Percentiles rank a stretch among this genome's conserved stretches.
These are phyloP conservation scores for Gymnoscelis rufifasciata DNA, from an alignment of 2,888 invertebrate genomes.

Conservation along the genomic window DNA sequence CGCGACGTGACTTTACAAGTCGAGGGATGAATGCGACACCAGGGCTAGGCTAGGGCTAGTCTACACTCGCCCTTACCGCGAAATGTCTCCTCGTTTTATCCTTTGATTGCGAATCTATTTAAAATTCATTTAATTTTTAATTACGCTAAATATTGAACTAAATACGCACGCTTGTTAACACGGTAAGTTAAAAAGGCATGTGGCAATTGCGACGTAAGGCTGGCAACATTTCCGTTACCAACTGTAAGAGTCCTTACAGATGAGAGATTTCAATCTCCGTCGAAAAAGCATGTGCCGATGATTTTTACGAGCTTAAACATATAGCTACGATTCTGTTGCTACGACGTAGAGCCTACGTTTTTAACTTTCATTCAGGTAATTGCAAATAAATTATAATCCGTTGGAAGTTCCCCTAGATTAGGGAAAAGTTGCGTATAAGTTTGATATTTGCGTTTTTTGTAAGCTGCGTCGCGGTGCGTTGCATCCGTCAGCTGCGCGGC, in stretches of 20 bases:
- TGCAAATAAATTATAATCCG: neutral
- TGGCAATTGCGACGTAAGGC: constrained; percentile 74
- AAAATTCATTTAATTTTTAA: constrained; percentile 47
- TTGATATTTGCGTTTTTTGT: constrained; percentile 3
- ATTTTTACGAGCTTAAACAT: constrained; percentile 11
- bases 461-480: constrained; percentile 7
- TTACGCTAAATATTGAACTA: constrained; percentile 61
- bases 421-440: neutral
- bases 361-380: neutral
- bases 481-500: constrained; percentile 25
- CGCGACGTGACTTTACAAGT: constrained; percentile 51
- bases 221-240: constrained; percentile 65
- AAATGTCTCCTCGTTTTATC: constrained; percentile 28
- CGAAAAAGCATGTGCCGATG: constrained; percentile 39
- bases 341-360: neutral
- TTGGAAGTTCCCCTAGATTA: neutral
- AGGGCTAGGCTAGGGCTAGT: constrained; percentile 30
- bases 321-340: neutral
- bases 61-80: constrained; percentile 33
- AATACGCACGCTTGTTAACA: constrained; percentile 53
- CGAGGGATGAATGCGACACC: constrained; percentile 43
- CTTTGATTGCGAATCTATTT: constrained; percentile 39
- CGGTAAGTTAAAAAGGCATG: constrained; percentile 72
- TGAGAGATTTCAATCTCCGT: constrained; percentile 66
- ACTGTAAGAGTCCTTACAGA: constrained; percentile 63